Base-by-base conservation (phyloP, 2,888 invertebrate genomes). In the Horisme vitalbata region DNA sequence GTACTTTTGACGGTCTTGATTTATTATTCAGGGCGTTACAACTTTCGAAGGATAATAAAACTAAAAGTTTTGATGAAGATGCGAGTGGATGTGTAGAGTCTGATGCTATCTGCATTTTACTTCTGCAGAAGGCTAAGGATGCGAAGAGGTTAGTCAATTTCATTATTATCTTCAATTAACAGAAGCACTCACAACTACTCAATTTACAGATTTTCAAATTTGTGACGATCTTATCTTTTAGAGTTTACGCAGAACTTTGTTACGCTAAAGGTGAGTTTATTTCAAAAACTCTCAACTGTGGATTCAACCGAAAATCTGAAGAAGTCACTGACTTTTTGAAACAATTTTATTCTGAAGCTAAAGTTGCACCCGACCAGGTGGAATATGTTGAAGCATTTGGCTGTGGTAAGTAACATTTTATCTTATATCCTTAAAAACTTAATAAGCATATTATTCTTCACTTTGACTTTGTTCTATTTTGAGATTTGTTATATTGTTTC, bases 41-140 rank as follows among this genome's bases (percentile, higher is more conserved):
- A 97, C 1, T 36, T 8, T 93, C 95, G n/a, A 71, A 85, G 0
- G 94, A 97, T 56, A 97, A 97, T 0, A 91, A 91, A 50, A 97
- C 96, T 65, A 95, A 95, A 63, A 93, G 94, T 0, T 97, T 97
- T 71, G 97, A 97, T 72, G 91, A 92, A 14, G 87, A 92, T 34
- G 95, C 93, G 1, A 88, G 93, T 60, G 96, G 96, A 0, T 62
- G 94, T 58, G 92, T 92, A 0, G 90, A 94, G 28, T 93, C 95
- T 28, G 96, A 96, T 76, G 92, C 94, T 0, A 75, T 94, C 3
- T 91, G 88, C 30, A 91, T 91, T 0, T 55, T 95, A 2, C 91
- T 93, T 45, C 68, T 96, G 6, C 95, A 96, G 75, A 94, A 91
- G 59, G 86, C 84, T 14, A 81, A 89, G 23, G 76, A 70, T 43